phyloP scores from a whole-genome alignment of 2,888 invertebrate species.

The Macrophya annulata region DNA sequence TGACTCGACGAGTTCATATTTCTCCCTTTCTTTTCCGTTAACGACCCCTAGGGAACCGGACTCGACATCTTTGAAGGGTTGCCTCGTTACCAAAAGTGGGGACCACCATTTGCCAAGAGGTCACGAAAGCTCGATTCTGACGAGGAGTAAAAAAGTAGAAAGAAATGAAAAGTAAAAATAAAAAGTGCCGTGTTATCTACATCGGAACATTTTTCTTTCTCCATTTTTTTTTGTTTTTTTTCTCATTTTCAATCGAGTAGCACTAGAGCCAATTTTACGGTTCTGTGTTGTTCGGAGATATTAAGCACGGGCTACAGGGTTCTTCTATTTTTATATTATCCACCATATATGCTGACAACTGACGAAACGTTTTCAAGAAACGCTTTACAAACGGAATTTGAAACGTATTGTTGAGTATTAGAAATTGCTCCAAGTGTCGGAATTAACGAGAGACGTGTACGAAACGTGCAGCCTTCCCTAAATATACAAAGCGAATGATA shows the following conservation, averaged over 20 bases:
- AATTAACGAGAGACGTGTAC: slow-evolving; percentile 5
- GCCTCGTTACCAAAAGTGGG: slow-evolving; percentile 17
- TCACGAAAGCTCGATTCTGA: not conserved
- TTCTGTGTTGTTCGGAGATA: not conserved
- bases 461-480: slow-evolving; percentile 23
- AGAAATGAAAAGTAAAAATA: not conserved
- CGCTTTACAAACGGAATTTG: slow-evolving; percentile 4
- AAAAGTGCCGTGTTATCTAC: not conserved
- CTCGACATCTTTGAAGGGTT: slow-evolving; percentile 27
- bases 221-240: not conserved
- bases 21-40: not conserved
- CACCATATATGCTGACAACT: not conserved
- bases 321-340: not conserved
- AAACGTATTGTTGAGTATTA: slow-evolving; percentile 5
- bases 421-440: not conserved
- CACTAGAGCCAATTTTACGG: slow-evolving; percentile 9
- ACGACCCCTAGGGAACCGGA: slow-evolving; percentile 6
- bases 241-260: not conserved
- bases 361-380: not conserved
- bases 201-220: not conserved
- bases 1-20: slow-evolving; percentile 6
- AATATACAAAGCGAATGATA: not conserved
- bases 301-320: not conserved
- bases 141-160: not conserved
- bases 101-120: not conserved